A percentile compares a stretch with the other conserved stretches of the same genome.
phyloP scores from a whole-genome alignment of 1,140 invertebrate genomes.

The Stegodyphus mimosarum region DNA sequence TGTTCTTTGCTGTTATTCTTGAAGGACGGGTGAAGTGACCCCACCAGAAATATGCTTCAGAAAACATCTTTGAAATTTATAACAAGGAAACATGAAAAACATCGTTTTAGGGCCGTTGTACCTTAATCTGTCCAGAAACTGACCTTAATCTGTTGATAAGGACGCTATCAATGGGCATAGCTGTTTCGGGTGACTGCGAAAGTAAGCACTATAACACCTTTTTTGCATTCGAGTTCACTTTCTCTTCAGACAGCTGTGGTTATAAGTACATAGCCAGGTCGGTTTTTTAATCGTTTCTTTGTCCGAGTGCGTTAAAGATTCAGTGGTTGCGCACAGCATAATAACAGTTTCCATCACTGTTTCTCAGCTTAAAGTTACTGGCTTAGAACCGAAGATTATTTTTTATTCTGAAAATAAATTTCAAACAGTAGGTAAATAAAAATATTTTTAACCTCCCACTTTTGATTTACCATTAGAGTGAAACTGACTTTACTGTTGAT shows the following conservation, averaged over 20 bases:
- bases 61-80: no score
- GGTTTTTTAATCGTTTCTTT: slow-evolving; percentile 23
- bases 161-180: slow-evolving; percentile 23
- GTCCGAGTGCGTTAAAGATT: background rate
- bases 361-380: no score
- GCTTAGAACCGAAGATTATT: no score
- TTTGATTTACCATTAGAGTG: no score
- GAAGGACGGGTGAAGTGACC: no score
- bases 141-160: slow-evolving; percentile 34
- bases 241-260: background rate
- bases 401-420: no score
- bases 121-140: background rate
- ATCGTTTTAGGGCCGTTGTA: background rate
- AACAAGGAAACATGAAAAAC: no score
- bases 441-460: no score
- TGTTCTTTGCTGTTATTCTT: no score
- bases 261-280: background rate
- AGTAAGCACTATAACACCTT: background rate
- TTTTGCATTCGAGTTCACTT: slow-evolving; percentile 19
- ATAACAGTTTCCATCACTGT: background rate
- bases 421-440: no score
- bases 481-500: no score
- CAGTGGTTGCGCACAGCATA: background rate
- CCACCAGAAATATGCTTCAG: no score
- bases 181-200: slow-evolving; percentile 18